Conservation (phyloP, 2,797 vertebrate genomes). For the Fratercula arctica region DNA sequence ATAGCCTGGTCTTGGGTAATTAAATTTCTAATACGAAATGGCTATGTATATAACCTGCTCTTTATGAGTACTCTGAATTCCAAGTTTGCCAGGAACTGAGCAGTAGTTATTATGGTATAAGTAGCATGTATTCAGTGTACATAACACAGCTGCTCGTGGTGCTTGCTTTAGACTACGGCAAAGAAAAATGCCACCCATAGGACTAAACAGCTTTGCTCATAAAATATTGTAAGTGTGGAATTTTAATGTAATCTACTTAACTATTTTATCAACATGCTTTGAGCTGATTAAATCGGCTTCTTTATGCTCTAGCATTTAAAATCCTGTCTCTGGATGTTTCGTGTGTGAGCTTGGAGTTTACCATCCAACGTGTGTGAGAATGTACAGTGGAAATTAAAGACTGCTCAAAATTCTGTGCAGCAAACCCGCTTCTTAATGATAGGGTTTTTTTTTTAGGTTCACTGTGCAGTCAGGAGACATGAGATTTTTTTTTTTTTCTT, state of each 20-base stretch:
- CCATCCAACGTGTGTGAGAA: neutral
- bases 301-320: slow-evolving; percentile 31
- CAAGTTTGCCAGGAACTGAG: neutral
- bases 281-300: slow-evolving; percentile 18
- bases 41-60: neutral
- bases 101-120: neutral
- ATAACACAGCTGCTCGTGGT: neutral
- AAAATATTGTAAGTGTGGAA: neutral
- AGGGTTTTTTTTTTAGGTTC: neutral
- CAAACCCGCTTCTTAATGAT: neutral
- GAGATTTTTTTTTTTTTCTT: neutral
- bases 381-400: neutral
- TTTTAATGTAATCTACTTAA: slow-evolving; percentile 38
- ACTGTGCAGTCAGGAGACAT: neutral
- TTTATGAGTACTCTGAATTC: neutral
- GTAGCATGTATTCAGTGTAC: neutral
- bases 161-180: neutral
- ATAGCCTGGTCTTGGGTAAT: neutral
- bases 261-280: slow-evolving; percentile 25
- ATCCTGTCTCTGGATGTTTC: neutral
- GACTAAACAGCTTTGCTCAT: neutral
- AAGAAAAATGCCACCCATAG: neutral
- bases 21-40: neutral
- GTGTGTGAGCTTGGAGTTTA: neutral
- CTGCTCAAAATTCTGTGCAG: slow-evolving; percentile 22